A percentile compares a stretch with the other conserved stretches of the same genome.
Conservation (phyloP, 1,140 invertebrate species). For the Ips nitidus region DNA sequence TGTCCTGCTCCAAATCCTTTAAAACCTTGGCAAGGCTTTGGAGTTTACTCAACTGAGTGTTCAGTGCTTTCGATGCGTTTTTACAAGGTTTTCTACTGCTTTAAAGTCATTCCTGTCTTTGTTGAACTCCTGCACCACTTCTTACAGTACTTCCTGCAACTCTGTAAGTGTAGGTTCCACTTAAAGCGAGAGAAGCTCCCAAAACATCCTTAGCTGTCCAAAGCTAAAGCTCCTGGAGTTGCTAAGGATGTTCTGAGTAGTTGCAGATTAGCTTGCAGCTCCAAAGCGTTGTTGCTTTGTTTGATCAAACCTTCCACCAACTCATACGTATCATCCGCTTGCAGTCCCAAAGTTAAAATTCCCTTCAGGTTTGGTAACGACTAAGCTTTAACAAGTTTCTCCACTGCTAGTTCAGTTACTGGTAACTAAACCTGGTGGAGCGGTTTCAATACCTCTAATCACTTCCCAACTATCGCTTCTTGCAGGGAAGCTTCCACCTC, state of each 20-base stretch:
- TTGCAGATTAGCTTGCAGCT: slow-evolving; percentile 6
- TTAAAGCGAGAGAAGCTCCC: too few relatives aligned
- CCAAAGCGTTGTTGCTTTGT: neutral
- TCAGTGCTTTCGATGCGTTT: slow-evolving; percentile 12
- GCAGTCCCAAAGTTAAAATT: neutral
- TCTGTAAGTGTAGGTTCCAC: neutral
- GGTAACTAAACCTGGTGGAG: neutral
- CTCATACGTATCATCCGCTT: slow-evolving; percentile 5
- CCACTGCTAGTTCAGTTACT: neutral
- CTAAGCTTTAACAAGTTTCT: neutral
- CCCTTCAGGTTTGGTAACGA: slow-evolving; percentile 5
- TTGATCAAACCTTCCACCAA: slow-evolving; percentile 1
- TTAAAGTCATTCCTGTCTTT: slow-evolving; percentile 36
- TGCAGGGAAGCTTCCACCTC: slow-evolving; percentile 13
- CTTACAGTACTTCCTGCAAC: slow-evolving; percentile 1
- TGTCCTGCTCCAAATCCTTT: slow-evolving; percentile 16
- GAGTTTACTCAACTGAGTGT: neutral
- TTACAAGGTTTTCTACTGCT: slow-evolving; percentile 22
- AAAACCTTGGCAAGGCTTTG: slow-evolving; percentile 9
- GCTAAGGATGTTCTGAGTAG: slow-evolving; percentile 1
- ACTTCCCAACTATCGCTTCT: slow-evolving; percentile 1
- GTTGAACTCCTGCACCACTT: slow-evolving; percentile 28
- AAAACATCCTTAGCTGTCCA: too few relatives aligned
- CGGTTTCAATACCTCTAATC: slow-evolving; percentile 1
- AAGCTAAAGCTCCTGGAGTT: slow-evolving; percentile 19